Conservation (phyloP, 2,113 vertebrate genomes). For the Suricata suricatta region DNA sequence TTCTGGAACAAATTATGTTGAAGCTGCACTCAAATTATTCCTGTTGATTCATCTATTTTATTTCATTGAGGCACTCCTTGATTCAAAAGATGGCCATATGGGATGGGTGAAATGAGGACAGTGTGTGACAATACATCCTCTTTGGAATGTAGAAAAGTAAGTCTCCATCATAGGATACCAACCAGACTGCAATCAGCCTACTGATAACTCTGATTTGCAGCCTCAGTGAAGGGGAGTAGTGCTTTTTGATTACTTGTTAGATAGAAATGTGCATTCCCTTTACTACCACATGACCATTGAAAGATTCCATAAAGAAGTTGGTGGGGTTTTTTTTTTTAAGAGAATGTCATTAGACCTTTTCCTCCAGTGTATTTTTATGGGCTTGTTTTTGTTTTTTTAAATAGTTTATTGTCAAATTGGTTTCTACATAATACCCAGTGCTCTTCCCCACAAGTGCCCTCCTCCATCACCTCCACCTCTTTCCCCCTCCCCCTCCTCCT, state of each 20-base stretch:
- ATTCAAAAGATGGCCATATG: neutral
- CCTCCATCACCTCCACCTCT: too few relatives aligned
- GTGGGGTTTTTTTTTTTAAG: too few relatives aligned
- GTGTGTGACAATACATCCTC: neutral
- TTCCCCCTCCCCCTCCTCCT: too few relatives aligned
- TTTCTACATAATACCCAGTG: too few relatives aligned
- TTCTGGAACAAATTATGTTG: neutral
- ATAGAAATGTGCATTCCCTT: constrained; percentile 22
- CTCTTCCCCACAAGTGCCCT: too few relatives aligned
- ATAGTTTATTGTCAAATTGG: too few relatives aligned
- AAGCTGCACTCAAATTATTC: neutral
- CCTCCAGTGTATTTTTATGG: too few relatives aligned
- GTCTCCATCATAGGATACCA: neutral
- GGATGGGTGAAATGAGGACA: neutral
- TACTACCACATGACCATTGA: neutral
- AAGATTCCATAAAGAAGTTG: too few relatives aligned
- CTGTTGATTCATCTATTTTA: neutral
- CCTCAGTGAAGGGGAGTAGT: neutral
- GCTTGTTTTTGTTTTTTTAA: too few relatives aligned
- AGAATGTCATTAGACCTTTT: too few relatives aligned
- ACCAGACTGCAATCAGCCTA: neutral
- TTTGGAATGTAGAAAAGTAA: neutral
- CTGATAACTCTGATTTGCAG: neutral
- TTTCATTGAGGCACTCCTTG: neutral
- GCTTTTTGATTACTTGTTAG: neutral